These are phyloP conservation scores for Ochotona princeps DNA, from an alignment of 2,113 vertebrate species.

Conservation along the genomic window DNA sequence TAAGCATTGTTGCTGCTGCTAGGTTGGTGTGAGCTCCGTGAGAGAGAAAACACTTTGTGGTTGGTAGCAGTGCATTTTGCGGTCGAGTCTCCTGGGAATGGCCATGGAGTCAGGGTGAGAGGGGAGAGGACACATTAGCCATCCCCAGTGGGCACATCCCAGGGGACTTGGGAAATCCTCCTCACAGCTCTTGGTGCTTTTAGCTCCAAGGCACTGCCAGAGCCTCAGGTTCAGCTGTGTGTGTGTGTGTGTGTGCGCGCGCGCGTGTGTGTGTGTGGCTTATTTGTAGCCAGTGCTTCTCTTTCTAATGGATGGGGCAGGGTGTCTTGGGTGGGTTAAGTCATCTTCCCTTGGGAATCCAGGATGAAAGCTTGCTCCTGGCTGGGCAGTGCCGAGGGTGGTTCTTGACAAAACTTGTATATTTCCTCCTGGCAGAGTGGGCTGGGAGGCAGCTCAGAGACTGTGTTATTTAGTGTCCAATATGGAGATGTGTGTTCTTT, in stretches of 20 bases:
- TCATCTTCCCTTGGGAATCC: neutral
- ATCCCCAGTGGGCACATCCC: neutral
- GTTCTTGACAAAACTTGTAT: neutral
- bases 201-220: neutral
- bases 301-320: neutral
- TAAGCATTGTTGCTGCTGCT: neutral
- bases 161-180: neutral
- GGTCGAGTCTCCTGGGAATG: neutral
- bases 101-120: neutral
- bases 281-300: neutral
- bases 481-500: neutral
- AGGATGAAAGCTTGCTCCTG: neutral
- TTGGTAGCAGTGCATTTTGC: neutral
- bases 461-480: neutral
- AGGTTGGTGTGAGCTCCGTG: neutral
- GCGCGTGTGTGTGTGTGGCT: neutral
- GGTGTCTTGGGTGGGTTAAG: neutral
- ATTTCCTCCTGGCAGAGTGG: neutral
- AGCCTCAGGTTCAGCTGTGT: neutral
- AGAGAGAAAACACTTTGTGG: neutral
- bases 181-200: neutral
- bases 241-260: neutral
- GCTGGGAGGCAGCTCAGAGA: neutral
- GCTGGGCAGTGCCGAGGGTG: neutral
- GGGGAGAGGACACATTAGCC: neutral